These are phyloP conservation scores for Gisinianus flammeolus DNA, from an alignment of 2,888 invertebrate genomes.

Conservation along the genomic window DNA sequence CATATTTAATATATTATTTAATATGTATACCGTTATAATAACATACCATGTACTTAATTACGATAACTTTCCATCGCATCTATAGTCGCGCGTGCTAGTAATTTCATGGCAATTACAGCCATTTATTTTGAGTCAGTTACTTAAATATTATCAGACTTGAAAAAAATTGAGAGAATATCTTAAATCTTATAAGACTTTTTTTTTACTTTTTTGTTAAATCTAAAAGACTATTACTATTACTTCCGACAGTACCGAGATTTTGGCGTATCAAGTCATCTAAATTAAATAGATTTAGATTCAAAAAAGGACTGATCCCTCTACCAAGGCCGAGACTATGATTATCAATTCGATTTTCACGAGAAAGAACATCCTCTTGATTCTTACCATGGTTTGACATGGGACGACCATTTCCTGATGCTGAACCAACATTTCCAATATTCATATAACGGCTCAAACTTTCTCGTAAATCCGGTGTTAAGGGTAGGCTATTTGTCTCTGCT, in stretches of 20 bases:
- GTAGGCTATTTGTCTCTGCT: slow-evolving; percentile 30
- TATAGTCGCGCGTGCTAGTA: not conserved
- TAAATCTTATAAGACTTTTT: not conserved
- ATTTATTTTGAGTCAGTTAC: slow-evolving; percentile 11
- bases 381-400: slow-evolving; percentile 10
- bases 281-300: slow-evolving; percentile 48
- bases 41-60: not conserved
- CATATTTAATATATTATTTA: not conserved
- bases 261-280: slow-evolving; percentile 48
- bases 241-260: slow-evolving; percentile 47
- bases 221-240: slow-evolving; percentile 45
- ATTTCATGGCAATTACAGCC: slow-evolving; percentile 5
- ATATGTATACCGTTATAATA: not conserved
- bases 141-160: slow-evolving; percentile 33
- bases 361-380: slow-evolving; percentile 18
- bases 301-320: slow-evolving; percentile 43
- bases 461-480: slow-evolving; percentile 49
- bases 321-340: slow-evolving; percentile 36
- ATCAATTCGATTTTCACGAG: slow-evolving; percentile 39
- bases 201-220: slow-evolving; percentile 50
- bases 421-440: slow-evolving; percentile 36
- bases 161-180: slow-evolving; percentile 24
- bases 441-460: slow-evolving; percentile 53
- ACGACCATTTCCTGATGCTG: slow-evolving; percentile 17
- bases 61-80: not conserved